Evolutionary conservation across 2,888 invertebrate genomes (phyloP).

Genomic region (Cordilura impudica): DNA sequence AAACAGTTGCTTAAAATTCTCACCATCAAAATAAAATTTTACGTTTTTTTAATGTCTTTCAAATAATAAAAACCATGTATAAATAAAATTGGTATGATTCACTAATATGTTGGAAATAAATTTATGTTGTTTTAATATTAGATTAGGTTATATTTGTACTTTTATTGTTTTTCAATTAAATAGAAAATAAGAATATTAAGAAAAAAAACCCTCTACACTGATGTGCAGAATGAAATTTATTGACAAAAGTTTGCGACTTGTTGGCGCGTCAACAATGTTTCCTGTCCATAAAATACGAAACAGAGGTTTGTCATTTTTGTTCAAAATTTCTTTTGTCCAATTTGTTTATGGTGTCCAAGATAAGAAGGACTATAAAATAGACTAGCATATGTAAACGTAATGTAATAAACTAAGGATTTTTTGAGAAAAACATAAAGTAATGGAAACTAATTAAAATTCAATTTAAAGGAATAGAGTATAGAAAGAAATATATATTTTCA

Average conservation of each 20-base stretch:
- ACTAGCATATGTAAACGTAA: too few relatives aligned
- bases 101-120: not conserved
- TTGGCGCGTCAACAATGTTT: conserved; percentile 2
- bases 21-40: conserved; percentile 30
- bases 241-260: conserved; percentile 4
- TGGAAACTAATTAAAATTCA: conserved; percentile 13
- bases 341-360: not conserved
- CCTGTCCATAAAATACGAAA: not conserved
- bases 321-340: not conserved
- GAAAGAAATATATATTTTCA: too few relatives aligned
- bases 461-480: conserved; percentile 33
- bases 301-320: not conserved
- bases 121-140: not conserved
- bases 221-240: conserved; percentile 8
- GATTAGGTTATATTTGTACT: not conserved
- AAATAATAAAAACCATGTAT: not conserved
- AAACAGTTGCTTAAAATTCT: conserved; percentile 24
- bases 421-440: not conserved
- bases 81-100: not conserved
- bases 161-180: conserved; percentile 5
- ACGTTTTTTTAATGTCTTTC: not conserved
- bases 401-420: not conserved
- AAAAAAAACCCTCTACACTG: not conserved
- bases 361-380: not conserved
- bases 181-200: not conserved